phyloP scores from a whole-genome alignment of 2,797 vertebrate genomes.

The Spinibarbus caldwelli region DNA sequence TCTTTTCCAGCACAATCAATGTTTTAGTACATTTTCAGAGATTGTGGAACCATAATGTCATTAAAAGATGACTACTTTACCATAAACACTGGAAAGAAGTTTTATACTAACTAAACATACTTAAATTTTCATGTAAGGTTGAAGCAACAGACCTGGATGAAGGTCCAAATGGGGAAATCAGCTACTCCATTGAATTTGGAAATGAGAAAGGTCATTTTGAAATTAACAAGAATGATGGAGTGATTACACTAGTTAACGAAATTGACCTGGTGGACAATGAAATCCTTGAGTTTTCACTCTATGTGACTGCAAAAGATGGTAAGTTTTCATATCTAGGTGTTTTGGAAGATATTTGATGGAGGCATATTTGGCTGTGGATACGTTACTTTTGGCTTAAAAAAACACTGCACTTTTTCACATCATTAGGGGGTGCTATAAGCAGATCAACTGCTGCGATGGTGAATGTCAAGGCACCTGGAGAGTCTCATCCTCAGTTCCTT shows the following conservation, averaged over 20 bases:
- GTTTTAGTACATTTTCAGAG: not conserved
- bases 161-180: slow-evolving; percentile 76
- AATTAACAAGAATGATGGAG: slow-evolving; percentile 69
- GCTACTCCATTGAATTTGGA: slow-evolving; percentile 74
- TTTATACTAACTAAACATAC: not conserved
- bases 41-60: too few species aligned
- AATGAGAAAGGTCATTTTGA: slow-evolving; percentile 75
- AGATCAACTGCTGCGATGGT: slow-evolving; percentile 72
- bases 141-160: slow-evolving; percentile 75
- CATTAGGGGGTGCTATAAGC: slow-evolving; percentile 71
- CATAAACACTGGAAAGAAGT: not conserved
- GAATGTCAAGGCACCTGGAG: slow-evolving; percentile 71
- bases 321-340: too few species aligned
- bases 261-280: slow-evolving; percentile 69
- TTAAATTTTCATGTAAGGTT: slow-evolving; percentile 66
- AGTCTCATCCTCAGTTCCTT: slow-evolving; percentile 74
- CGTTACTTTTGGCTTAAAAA: not conserved
- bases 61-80: not conserved
- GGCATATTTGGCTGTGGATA: not conserved
- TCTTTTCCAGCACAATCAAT: not conserved
- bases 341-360: not conserved
- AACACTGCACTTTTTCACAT: not conserved
- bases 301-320: slow-evolving; percentile 81
- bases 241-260: slow-evolving; percentile 68
- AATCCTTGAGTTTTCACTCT: slow-evolving; percentile 72